Evolutionary conservation across 1,140 invertebrate species (phyloP).

Genomic region (Ostrea denselamellosa): DNA sequence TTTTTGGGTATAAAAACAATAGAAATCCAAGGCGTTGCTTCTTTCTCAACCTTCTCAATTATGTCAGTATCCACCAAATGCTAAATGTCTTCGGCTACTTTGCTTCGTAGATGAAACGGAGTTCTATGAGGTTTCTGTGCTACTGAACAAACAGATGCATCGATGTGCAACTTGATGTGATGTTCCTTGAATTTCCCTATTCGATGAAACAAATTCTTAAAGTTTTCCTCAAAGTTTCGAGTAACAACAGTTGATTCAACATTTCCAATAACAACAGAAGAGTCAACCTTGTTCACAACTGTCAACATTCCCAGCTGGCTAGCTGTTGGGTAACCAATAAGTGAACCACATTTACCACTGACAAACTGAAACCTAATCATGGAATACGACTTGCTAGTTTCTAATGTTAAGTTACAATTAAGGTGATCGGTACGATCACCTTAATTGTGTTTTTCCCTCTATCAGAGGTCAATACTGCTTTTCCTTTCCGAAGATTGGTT

Average conservation of each 20-base stretch:
- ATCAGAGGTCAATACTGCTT: no score
- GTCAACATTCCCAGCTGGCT: no score
- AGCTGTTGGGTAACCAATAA: neutral
- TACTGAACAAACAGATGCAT: constrained; percentile 20
- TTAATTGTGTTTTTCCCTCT: no score
- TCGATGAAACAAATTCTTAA: constrained; percentile 33
- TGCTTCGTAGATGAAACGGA: constrained; percentile 50
- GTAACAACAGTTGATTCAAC: neutral
- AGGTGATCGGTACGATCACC: no score
- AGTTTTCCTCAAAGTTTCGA: neutral
- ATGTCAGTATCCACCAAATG: constrained; percentile 60
- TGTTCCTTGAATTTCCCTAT: constrained; percentile 44
- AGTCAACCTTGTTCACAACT: no score
- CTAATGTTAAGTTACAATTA: no score
- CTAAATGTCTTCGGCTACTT: constrained; percentile 58
- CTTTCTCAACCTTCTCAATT: constrained; percentile 54
- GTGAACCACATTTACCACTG: no score
- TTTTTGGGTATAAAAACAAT: constrained; percentile 53
- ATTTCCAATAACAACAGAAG: neutral
- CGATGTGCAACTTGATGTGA: constrained; percentile 45
- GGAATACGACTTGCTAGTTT: no score
- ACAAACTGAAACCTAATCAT: no score
- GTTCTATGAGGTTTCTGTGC: constrained; percentile 19
- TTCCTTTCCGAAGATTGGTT: no score
- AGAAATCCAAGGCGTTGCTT: constrained; percentile 52